A percentile compares a stretch with the other conserved stretches of the same genome.
phyloP scores from a whole-genome alignment of 2,888 invertebrate species.

The Hirudinaria manillensis region DNA sequence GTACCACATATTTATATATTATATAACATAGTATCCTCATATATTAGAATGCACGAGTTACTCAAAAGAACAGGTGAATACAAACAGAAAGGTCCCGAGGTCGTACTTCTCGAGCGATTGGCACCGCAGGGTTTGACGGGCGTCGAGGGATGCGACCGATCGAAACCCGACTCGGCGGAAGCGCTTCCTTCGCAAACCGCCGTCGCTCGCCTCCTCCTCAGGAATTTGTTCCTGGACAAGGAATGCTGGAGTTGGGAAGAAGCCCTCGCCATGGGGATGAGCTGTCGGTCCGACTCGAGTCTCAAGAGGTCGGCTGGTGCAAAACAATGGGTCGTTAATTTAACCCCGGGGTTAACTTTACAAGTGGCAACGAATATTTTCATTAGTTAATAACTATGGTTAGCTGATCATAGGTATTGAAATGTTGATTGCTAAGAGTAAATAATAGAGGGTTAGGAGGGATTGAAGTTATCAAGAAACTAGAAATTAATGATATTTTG shows the following conservation, averaged over 20 bases:
- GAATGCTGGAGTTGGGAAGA: neutral
- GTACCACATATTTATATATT: too few relatives aligned
- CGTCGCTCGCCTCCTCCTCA: conserved; percentile 1
- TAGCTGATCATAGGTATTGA: too few relatives aligned
- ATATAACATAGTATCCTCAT: too few relatives aligned
- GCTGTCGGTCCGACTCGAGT: conserved; percentile 25
- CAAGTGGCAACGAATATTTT: too few relatives aligned
- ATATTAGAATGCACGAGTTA: too few relatives aligned
- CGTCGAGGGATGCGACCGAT: neutral
- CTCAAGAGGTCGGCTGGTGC: conserved; percentile 27
- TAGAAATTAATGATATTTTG: too few relatives aligned
- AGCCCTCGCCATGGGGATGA: neutral
- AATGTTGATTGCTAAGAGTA: too few relatives aligned
- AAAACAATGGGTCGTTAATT: neutral
- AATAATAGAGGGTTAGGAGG: too few relatives aligned
- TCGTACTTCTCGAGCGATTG: neutral
- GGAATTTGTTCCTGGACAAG: neutral
- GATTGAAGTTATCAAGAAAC: too few relatives aligned
- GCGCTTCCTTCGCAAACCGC: neutral
- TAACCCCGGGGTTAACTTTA: neutral
- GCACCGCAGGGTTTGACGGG: neutral
- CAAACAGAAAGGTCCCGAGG: neutral
- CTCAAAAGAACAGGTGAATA: too few relatives aligned
- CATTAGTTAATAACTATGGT: too few relatives aligned
- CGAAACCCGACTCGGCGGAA: neutral